These are phyloP conservation scores for Forbesichthys agassizii DNA, from an alignment of 2,113 vertebrate species.

Conservation along the genomic window DNA sequence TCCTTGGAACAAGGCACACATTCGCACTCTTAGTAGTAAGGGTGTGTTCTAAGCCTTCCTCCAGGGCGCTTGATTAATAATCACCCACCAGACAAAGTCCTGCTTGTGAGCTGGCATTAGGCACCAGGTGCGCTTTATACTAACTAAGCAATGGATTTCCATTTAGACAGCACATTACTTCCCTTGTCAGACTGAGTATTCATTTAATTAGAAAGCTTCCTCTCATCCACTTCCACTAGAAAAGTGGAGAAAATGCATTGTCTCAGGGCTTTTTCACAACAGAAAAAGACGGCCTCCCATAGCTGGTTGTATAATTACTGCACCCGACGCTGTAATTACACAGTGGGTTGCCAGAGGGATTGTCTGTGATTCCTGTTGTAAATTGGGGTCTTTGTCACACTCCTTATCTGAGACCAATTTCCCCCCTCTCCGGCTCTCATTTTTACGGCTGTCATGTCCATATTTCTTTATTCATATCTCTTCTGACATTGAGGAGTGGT, in stretches of 20 bases:
- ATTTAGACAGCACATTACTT: conserved; percentile 68
- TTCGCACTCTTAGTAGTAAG: conserved; percentile 29
- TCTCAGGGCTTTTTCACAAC: conserved; percentile 66
- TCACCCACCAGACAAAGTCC: conserved; percentile 41
- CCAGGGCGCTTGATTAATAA: conserved; percentile 61
- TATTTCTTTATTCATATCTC: conserved; percentile 42
- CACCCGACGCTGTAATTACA: conserved; percentile 74
- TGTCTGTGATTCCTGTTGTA: conserved; percentile 65
- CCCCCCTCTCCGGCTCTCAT: conserved; percentile 45
- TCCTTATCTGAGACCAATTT: conserved; percentile 58
- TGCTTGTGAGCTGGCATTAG: conserved; percentile 32
- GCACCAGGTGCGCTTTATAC: conserved; percentile 53
- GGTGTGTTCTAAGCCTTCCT: conserved; percentile 21
- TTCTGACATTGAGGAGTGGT: not conserved
- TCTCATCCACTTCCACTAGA: conserved; percentile 38
- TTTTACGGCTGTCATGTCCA: conserved; percentile 20
- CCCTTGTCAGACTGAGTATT: conserved; percentile 54
- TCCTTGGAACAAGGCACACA: not conserved
- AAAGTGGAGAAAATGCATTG: conserved; percentile 58
- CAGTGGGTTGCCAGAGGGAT: conserved; percentile 62
- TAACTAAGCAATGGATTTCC: conserved; percentile 63
- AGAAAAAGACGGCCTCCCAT: conserved; percentile 54
- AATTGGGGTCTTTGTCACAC: conserved; percentile 66
- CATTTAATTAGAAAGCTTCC: conserved; percentile 70
- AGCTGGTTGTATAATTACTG: conserved; percentile 68